Conservation (phyloP, 2,888 invertebrate species). For the Metalampra italica region DNA sequence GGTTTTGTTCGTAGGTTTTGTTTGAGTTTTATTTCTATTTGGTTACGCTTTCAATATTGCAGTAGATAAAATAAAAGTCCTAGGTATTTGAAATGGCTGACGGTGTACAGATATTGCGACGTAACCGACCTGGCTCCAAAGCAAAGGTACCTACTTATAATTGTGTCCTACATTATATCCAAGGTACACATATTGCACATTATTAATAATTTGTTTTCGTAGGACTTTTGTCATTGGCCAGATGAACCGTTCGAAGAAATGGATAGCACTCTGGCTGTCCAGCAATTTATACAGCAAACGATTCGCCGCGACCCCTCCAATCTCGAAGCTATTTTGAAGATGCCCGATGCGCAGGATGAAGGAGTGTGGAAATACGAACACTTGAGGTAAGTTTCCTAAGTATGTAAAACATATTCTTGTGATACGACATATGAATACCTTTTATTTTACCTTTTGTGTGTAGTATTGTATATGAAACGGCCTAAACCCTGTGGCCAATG, state of each 20-base stretch:
- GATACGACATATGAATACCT: not conserved
- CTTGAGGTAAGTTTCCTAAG: conserved; percentile 80
- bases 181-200: not conserved
- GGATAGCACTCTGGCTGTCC: conserved; percentile 99
- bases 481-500: too few species aligned
- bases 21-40: too few species aligned
- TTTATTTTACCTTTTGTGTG: too few species aligned
- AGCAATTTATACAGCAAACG: conserved; percentile 98
- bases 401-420: too few species aligned
- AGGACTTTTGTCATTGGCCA: conserved; percentile 99
- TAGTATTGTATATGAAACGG: too few species aligned
- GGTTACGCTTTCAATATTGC: too few species aligned
- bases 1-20: too few species aligned
- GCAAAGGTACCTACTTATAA: conserved; percentile 80
- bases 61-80: too few species aligned
- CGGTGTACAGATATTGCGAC: conserved; percentile 87
- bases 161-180: not conserved
- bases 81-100: conserved; percentile 85
- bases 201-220: conserved; percentile 15
- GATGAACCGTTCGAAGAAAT: conserved; percentile 99
- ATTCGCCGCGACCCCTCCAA: conserved; percentile 95
- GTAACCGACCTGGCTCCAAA: conserved; percentile 95
- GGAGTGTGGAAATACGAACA: conserved; percentile 99
- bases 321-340: conserved; percentile 95
- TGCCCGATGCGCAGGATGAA: conserved; percentile 98